Conservation (phyloP, 2,113 vertebrate genomes). For the Meriones unguiculatus region DNA sequence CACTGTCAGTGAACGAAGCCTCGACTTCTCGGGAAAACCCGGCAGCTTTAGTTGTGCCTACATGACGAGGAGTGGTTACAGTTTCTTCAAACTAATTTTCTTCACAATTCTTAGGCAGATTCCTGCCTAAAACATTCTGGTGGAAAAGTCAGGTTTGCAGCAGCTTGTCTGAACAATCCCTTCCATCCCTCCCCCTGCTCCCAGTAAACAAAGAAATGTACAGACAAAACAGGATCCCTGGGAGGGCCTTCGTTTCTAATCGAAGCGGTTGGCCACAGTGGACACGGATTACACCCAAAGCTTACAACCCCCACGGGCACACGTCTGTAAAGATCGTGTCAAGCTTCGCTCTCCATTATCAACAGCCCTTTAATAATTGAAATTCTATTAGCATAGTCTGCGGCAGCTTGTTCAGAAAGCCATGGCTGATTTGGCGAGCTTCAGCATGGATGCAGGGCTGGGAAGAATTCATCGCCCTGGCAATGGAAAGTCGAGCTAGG, state of each 20-base stretch:
- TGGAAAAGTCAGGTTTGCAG: slow-evolving; percentile 6
- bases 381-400: slow-evolving; percentile 9
- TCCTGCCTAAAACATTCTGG: slow-evolving; percentile 3
- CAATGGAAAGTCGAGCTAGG: not conserved
- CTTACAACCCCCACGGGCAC: not conserved
- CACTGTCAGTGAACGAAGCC: not conserved
- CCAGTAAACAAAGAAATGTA: not conserved
- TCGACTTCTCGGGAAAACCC: not conserved
- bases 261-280: not conserved
- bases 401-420: slow-evolving; percentile 10
- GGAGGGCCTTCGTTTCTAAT: not conserved
- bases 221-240: not conserved
- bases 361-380: not conserved
- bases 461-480: slow-evolving; percentile 33
- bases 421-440: slow-evolving; percentile 23
- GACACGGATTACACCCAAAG: not conserved
- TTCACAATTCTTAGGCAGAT: not conserved
- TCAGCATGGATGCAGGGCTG: not conserved
- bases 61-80: not conserved
- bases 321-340: not conserved
- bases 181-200: not conserved
- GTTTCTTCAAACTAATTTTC: not conserved
- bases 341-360: not conserved
- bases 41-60: not conserved
- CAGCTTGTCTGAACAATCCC: not conserved